These are phyloP conservation scores for Scaptomyza graminum DNA, from an alignment of 1,140 invertebrate species.

Conservation along the genomic window DNA sequence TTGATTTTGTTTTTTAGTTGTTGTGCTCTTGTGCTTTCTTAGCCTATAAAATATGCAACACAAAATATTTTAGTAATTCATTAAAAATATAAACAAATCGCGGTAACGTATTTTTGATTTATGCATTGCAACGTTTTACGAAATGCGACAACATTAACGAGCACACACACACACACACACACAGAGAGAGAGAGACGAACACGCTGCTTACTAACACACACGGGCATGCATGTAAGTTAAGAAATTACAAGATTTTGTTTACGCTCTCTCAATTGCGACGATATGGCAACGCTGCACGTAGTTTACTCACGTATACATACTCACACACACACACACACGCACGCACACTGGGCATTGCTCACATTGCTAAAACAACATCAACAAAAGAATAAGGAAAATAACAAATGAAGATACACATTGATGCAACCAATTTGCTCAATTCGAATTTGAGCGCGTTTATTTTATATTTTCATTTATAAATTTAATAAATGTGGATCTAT, in stretches of 20 bases:
- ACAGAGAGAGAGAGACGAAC: not conserved
- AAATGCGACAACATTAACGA: constrained; percentile 45
- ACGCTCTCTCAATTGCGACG: constrained; percentile 36
- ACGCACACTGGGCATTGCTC: constrained; percentile 20
- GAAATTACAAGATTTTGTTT: constrained; percentile 54
- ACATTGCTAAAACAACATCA: constrained; percentile 57
- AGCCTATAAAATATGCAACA: constrained; percentile 49
- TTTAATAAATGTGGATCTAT: constrained; percentile 20
- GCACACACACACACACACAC: constrained; percentile 26
- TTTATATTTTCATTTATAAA: constrained; percentile 27
- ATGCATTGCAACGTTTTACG: constrained; percentile 43
- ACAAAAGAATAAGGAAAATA: constrained; percentile 45
- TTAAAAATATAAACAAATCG: constrained; percentile 48
- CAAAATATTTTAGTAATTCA: constrained; percentile 29
- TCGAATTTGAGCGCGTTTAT: constrained; percentile 14
- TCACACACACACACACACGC: constrained; percentile 15
- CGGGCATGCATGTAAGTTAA: constrained; percentile 35
- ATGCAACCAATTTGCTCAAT: constrained; percentile 7
- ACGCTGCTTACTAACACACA: constrained; percentile 27
- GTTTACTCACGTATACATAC: constrained; percentile 49
- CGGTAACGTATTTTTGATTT: constrained; percentile 39
- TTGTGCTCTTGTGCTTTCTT: constrained; percentile 7
- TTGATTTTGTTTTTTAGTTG: constrained; percentile 23
- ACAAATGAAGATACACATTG: constrained; percentile 20
- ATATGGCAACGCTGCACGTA: constrained; percentile 44